Percentiles rank a stretch among this genome's conserved stretches.
These are phyloP conservation scores for Tauraco erythrolophus DNA, from an alignment of 2,113 vertebrate genomes.

Conservation along the genomic window DNA sequence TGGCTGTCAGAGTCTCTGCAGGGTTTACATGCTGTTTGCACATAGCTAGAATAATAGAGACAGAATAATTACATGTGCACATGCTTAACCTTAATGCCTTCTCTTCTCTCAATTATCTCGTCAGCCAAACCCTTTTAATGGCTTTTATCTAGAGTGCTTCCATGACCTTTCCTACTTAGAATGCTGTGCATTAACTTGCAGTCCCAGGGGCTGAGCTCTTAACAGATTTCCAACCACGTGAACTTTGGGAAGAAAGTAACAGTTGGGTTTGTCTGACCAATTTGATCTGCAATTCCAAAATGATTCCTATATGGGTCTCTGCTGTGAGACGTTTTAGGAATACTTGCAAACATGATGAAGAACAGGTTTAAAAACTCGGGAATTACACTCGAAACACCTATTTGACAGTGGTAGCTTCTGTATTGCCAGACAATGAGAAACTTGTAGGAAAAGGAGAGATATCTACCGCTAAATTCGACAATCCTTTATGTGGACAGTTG, in stretches of 20 bases:
- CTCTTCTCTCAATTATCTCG: constrained; percentile 35
- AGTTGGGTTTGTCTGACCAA: not conserved
- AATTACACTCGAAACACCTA: not conserved
- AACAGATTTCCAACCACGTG: not conserved
- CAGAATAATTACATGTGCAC: not conserved
- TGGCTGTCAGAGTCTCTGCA: not conserved
- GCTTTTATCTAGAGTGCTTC: constrained; percentile 51
- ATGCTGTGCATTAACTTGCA: constrained; percentile 13
- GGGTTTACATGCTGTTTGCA: constrained; percentile 41
- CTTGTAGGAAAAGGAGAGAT: not conserved
- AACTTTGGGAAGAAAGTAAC: constrained; percentile 26
- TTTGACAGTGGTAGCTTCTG: not conserved
- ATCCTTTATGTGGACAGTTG: not conserved
- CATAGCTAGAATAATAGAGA: not conserved
- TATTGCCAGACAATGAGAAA: not conserved
- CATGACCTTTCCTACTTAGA: constrained; percentile 58
- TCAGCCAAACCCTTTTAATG: constrained; percentile 39
- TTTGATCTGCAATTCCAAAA: not conserved
- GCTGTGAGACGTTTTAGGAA: not conserved
- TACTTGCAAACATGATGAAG: not conserved
- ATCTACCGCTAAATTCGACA: not conserved
- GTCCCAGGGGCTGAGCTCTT: not conserved
- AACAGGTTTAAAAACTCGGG: not conserved
- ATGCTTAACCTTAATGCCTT: constrained; percentile 22
- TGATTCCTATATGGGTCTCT: not conserved